Conservation (phyloP, 1,140 invertebrate genomes). For the Zophobas morio region DNA sequence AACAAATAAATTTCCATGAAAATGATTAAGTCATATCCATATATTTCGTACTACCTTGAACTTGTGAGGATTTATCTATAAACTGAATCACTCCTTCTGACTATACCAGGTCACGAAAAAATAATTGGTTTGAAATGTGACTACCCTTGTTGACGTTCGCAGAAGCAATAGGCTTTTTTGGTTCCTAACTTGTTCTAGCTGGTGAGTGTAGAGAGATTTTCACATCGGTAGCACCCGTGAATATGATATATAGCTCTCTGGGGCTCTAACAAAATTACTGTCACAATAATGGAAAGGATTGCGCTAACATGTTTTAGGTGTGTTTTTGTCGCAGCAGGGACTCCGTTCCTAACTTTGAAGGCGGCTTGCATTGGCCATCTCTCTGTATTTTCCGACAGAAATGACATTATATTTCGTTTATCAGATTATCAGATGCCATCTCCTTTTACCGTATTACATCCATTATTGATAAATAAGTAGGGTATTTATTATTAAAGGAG, state of each 20-base stretch:
- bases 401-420: slow-evolving; percentile 33
- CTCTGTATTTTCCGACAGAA: slow-evolving; percentile 18
- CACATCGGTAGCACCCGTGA: slow-evolving; percentile 40
- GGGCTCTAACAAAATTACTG: slow-evolving; percentile 53
- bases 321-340: slow-evolving; percentile 48
- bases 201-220: slow-evolving; percentile 13
- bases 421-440: slow-evolving; percentile 21
- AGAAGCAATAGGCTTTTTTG: slow-evolving; percentile 25
- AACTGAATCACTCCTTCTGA: neutral
- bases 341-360: slow-evolving; percentile 30
- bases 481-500: slow-evolving; percentile 20
- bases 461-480: slow-evolving; percentile 28
- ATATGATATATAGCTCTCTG: slow-evolving; percentile 51
- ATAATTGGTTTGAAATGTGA: slow-evolving; percentile 12
- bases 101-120: neutral
- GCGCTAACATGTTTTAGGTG: slow-evolving; percentile 49
- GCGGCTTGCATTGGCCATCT: slow-evolving; percentile 20
- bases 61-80: neutral
- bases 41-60: no score
- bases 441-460: slow-evolving; percentile 27
- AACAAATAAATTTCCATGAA: no score
- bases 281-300: slow-evolving; percentile 54
- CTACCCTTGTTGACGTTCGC: neutral
- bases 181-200: neutral
- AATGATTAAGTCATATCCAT: no score